These are phyloP conservation scores for Herpetotheres cachinnans DNA, from an alignment of 2,113 vertebrate species.

Conservation along the genomic window DNA sequence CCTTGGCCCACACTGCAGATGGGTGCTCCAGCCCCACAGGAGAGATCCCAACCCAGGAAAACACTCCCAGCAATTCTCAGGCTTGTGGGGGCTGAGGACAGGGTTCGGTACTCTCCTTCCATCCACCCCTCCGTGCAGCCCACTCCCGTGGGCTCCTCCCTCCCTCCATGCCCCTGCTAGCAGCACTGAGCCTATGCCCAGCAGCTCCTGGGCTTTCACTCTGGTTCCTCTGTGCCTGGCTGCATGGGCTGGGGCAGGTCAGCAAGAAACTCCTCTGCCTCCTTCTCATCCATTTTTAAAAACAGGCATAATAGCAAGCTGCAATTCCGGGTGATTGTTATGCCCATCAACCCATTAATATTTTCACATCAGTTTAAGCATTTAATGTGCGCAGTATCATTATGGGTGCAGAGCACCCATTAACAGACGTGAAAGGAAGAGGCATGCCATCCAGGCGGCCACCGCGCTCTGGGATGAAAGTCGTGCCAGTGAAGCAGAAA, in stretches of 20 bases:
- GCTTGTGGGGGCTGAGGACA: neutral
- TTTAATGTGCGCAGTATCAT: fast-evolving
- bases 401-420: neutral
- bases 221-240: too few species aligned
- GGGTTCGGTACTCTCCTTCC: too few species aligned
- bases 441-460: too few species aligned
- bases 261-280: neutral
- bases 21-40: neutral
- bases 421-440: neutral
- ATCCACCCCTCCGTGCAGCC: neutral
- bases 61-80: neutral
- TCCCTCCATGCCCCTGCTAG: neutral
- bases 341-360: neutral
- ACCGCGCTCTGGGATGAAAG: fast-evolving
- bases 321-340: fast-evolving
- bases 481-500: fast-evolving
- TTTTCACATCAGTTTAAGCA: neutral
- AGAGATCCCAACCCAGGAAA: neutral
- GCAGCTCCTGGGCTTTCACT: fast-evolving
- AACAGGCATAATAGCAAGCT: neutral
- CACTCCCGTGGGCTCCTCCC: neutral
- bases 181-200: fast-evolving
- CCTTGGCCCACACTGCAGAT: neutral
- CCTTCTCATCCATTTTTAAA: neutral
- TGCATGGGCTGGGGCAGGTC: too few species aligned